These are phyloP conservation scores for Tupaia chinensis DNA, from an alignment of 2,113 vertebrate genomes.

Conservation along the genomic window DNA sequence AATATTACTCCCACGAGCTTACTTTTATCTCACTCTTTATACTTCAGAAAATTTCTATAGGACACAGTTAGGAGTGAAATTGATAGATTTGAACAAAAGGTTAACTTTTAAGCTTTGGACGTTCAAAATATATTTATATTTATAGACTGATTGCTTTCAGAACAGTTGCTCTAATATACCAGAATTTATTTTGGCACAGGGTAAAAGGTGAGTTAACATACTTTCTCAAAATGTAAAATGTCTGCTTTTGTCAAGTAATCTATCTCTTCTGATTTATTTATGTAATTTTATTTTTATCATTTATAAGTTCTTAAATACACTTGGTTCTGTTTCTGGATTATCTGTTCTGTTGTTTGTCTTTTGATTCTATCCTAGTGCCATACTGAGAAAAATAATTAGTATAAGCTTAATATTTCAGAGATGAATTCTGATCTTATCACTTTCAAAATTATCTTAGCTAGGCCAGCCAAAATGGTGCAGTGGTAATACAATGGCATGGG, in stretches of 20 bases:
- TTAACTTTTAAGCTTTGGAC: not conserved
- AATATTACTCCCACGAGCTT: not conserved
- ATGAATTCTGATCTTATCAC: not conserved
- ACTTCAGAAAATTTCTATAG: not conserved
- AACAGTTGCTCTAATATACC: not conserved
- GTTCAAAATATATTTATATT: not conserved
- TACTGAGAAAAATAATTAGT: not conserved
- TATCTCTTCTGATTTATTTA: not conserved
- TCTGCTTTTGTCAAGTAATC: not conserved
- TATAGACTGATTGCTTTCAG: not conserved
- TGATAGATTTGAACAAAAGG: not conserved
- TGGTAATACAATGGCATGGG: no score
- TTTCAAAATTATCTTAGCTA: constrained; percentile 7
- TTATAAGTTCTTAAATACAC: not conserved
- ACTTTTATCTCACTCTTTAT: not conserved
- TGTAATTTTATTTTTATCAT: not conserved
- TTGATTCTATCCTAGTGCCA: not conserved
- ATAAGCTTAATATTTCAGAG: not conserved
- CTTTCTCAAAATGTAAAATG: not conserved
- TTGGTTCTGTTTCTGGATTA: constrained; percentile 3
- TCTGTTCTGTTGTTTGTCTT: not conserved
- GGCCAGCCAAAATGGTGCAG: no score
- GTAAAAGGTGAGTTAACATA: not conserved
- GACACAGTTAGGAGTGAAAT: not conserved
- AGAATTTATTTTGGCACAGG: not conserved